These are phyloP conservation scores for Psittacula derbiana DNA, from an alignment of 2,797 vertebrate genomes.

Conservation along the genomic window DNA sequence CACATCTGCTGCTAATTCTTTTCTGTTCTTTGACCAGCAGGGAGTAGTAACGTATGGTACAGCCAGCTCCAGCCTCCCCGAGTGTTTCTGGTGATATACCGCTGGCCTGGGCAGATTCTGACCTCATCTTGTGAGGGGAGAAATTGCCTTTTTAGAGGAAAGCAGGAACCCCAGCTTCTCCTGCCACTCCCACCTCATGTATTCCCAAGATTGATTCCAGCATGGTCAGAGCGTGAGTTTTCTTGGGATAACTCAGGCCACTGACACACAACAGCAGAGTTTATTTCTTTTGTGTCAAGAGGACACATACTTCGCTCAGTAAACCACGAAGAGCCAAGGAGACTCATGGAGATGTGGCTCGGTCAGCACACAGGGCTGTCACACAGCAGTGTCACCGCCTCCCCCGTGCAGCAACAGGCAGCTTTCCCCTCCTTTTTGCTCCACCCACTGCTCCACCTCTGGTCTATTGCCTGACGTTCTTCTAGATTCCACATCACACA, in stretches of 20 bases:
- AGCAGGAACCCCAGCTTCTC: background rate
- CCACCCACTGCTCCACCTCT: background rate
- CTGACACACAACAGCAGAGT: background rate
- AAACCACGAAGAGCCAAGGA: background rate
- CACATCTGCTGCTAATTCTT: slow-evolving; percentile 71
- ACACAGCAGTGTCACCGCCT: background rate
- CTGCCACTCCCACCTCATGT: background rate
- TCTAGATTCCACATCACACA: background rate
- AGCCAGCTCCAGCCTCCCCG: background rate
- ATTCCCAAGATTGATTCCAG: background rate
- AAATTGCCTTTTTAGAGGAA: background rate
- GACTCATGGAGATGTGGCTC: background rate
- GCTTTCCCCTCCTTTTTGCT: background rate
- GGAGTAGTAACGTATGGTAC: slow-evolving; percentile 57
- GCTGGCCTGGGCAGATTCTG: background rate
- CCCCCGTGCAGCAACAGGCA: background rate
- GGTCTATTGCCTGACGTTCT: background rate
- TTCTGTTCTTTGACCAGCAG: slow-evolving; percentile 66
- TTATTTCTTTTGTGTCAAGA: slow-evolving; percentile 6
- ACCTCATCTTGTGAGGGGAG: background rate
- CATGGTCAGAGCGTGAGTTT: background rate
- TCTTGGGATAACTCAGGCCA: rapidly evolving
- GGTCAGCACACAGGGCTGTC: background rate
- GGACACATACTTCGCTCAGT: background rate
- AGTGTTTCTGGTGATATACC: slow-evolving; percentile 16